Base-by-base conservation (phyloP, 1,140 invertebrate species). In the Micrasema minimum region DNA sequence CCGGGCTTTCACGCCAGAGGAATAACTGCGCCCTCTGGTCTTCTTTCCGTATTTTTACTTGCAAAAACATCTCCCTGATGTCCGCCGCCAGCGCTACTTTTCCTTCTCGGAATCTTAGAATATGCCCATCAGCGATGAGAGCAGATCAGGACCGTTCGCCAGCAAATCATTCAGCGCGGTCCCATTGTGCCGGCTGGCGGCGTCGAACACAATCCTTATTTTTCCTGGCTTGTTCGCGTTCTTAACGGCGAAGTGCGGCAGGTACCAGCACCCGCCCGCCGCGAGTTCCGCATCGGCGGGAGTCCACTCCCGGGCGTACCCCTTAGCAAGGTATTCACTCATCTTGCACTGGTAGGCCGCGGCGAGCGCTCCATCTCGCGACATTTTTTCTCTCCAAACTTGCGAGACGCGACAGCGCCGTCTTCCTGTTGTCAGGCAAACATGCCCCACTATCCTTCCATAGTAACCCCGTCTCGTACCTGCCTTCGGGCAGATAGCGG, bases 131-230 rank as follows among this genome's bases (percentile, higher is more conserved):
- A 79, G 51, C 1, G 76, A 72, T 6, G 20, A 62, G 5, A 79
- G 62, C 18, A 77, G 38, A 37, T 79, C 78, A 0, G 78, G 77
- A 0, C 76, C 76, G 2, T 66, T 74, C 0, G 72, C n/a, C 18
- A 79, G n/a, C 9, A 70, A 71, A 46, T 77, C 76, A 57, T 79
- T 79, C 0, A 79, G 64, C 2, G 43, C 75, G 1, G 46, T 12
- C 1, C 75, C 77, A 0, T 59, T 4, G 1, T 37, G 66, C 35
- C 71, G 75, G 12, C 65, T 64, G 0, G 76, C 76, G 6, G 78
- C 77, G 50, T 79, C 78, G 46, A 77, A 79, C 2, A 78, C 78
- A 5, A 79, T 26, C 1, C 78, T 45, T 0, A 79, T 9, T 51
- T 79, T 79, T 3, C 38, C 70, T 0, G 76, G 76, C 37, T 77